Conservation (phyloP, 2,888 invertebrate genomes). For the Cryptus armator region DNA sequence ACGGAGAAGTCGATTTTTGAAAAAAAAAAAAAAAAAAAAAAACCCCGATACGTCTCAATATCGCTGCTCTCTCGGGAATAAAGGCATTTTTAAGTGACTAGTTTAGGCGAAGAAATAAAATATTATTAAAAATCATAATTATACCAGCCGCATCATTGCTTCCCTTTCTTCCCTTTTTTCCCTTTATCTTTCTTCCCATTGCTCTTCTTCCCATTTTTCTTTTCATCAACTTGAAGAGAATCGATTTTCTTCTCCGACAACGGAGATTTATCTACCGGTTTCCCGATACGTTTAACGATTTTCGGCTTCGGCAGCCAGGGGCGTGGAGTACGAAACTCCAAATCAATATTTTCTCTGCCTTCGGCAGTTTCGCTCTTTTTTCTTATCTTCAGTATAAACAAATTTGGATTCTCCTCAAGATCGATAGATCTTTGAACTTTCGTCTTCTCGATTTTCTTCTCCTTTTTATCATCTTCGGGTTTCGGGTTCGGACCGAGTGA, state of each 20-base stretch:
- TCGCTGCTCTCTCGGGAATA: background rate
- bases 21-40: background rate
- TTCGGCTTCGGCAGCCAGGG: constrained; percentile 75
- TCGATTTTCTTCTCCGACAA: background rate
- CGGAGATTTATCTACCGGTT: constrained; percentile 9
- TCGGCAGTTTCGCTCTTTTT: constrained; percentile 74
- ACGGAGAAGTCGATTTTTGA: background rate
- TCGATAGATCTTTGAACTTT: constrained; percentile 60
- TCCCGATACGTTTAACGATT: constrained; percentile 28
- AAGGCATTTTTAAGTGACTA: constrained; percentile 11
- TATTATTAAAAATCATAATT: background rate
- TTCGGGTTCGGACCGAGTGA: background rate
- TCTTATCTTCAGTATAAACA: constrained; percentile 79
- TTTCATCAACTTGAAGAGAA: constrained; percentile 12
- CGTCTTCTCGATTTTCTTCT: constrained; percentile 1
- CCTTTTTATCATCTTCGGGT: constrained; percentile 32
- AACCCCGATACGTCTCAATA: constrained; percentile 15
- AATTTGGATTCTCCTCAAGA: constrained; percentile 81
- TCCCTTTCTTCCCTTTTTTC: constrained; percentile 59
- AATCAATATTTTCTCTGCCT: constrained; percentile 76
- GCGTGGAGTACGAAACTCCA: constrained; percentile 80
- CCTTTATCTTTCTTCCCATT: constrained; percentile 52
- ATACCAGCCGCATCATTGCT: constrained; percentile 27
- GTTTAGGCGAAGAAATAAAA: background rate
- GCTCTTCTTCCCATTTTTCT: constrained; percentile 56